Conservation (phyloP, 2,888 invertebrate genomes). For the Cantharis rustica region DNA sequence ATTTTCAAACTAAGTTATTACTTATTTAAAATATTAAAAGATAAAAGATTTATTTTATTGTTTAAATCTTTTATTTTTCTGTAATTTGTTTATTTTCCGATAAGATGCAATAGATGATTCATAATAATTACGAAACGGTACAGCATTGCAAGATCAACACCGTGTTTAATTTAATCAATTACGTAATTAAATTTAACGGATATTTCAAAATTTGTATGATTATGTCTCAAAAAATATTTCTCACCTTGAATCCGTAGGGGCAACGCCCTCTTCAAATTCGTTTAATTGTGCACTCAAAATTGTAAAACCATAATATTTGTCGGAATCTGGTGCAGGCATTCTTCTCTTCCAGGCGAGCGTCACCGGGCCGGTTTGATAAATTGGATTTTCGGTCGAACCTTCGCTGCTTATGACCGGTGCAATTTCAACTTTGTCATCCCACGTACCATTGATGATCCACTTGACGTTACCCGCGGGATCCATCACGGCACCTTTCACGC, state of each 20-base stretch:
- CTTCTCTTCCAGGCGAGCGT: slow-evolving; percentile 85
- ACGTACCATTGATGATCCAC: slow-evolving; percentile 83
- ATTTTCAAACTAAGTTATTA: no score
- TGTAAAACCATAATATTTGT: slow-evolving; percentile 92
- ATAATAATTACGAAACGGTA: background rate
- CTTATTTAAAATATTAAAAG: no score
- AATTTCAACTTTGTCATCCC: slow-evolving; percentile 96
- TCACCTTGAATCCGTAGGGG: slow-evolving; percentile 89
- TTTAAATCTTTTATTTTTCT: no score
- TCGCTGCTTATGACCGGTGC: slow-evolving; percentile 80
- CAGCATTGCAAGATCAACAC: background rate
- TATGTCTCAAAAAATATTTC: background rate
- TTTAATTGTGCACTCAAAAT: slow-evolving; percentile 95
- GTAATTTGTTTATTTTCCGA: no score
- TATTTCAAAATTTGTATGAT: no score
- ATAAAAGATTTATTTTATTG: no score
- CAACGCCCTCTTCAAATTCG: slow-evolving; percentile 89
- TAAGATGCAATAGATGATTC: no score
- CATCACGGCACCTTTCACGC: slow-evolving; percentile 83
- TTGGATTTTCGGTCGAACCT: slow-evolving; percentile 74
- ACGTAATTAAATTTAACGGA: background rate
- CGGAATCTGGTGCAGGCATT: slow-evolving; percentile 69
- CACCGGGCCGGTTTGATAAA: slow-evolving; percentile 91
- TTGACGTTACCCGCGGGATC: slow-evolving; percentile 72
- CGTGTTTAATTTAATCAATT: background rate